These are phyloP conservation scores for Oryzias sinensis DNA, from an alignment of 2,797 vertebrate genomes.

Conservation along the genomic window DNA sequence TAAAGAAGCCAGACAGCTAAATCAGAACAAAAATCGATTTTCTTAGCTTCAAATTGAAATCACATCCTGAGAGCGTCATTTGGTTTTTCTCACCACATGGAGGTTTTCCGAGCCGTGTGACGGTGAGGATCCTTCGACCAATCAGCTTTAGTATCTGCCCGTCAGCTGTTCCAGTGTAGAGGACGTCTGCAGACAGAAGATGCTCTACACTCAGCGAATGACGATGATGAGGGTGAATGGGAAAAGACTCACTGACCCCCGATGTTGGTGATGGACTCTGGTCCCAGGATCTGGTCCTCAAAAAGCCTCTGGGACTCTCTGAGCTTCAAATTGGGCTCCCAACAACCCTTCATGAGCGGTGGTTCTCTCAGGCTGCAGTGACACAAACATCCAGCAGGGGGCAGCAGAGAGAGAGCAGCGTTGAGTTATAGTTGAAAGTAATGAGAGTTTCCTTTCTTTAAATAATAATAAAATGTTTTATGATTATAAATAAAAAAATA, in stretches of 20 bases:
- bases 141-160: conserved; percentile 89
- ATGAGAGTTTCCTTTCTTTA: neutral
- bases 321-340: conserved; percentile 88
- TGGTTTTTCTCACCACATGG: conserved; percentile 85
- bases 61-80: no score
- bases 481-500: no score
- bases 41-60: no score
- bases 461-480: no score
- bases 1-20: no score
- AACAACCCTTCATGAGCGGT: conserved; percentile 82
- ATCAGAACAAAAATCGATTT: no score
- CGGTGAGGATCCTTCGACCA: conserved; percentile 80
- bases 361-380: conserved; percentile 84
- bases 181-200: conserved; percentile 79
- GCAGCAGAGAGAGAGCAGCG: neutral
- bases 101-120: conserved; percentile 84
- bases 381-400: neutral
- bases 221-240: neutral
- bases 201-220: conserved; percentile 4
- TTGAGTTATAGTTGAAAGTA: no score
- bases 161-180: conserved; percentile 92
- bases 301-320: conserved; percentile 84
- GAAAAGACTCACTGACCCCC: conserved; percentile 54
- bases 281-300: conserved; percentile 87
- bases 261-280: conserved; percentile 88